Evolutionary conservation across 2,797 vertebrate genomes (phyloP).

Genomic region (Onychomys leucogaster): DNA sequence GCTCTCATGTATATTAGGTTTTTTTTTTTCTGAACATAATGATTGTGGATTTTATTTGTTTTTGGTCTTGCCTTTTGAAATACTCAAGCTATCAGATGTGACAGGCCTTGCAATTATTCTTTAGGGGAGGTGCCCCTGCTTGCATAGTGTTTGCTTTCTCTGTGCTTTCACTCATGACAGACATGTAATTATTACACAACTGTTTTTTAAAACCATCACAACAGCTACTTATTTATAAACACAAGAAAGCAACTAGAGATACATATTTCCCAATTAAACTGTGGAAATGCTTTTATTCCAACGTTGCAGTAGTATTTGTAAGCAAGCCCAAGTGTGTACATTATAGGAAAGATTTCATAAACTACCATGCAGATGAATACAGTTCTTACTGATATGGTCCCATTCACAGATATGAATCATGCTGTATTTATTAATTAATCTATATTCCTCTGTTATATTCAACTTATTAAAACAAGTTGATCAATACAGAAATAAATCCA

Average conservation of each 20-base stretch:
- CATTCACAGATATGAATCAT: neutral
- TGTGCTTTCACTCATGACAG: slow-evolving; percentile 79
- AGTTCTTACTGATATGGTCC: neutral
- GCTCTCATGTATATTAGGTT: slow-evolving; percentile 74
- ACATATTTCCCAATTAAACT: slow-evolving; percentile 84
- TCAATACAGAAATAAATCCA: neutral
- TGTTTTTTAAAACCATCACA: slow-evolving; percentile 81
- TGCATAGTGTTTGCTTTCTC: slow-evolving; percentile 76
- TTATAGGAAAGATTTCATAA: slow-evolving; percentile 45
- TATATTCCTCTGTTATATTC: neutral
- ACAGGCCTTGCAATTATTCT: slow-evolving; percentile 83
- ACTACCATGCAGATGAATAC: neutral
- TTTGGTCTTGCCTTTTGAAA: slow-evolving; percentile 71
- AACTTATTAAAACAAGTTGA: neutral
- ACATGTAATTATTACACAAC: slow-evolving; percentile 84
- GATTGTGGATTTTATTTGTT: slow-evolving; percentile 69
- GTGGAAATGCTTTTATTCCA: slow-evolving; percentile 66
- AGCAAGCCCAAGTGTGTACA: slow-evolving; percentile 62
- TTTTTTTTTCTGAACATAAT: slow-evolving; percentile 21
- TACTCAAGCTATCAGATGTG: slow-evolving; percentile 81
- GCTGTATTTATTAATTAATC: neutral
- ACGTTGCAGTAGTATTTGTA: slow-evolving; percentile 13
- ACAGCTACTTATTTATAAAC: slow-evolving; percentile 84
- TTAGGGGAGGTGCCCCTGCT: neutral
- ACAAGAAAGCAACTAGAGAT: slow-evolving; percentile 69